Percentiles rank a stretch among this genome's conserved stretches.
These are phyloP conservation scores for Hippopotamyrus pictus DNA, from an alignment of 2,797 vertebrate species.

Conservation along the genomic window DNA sequence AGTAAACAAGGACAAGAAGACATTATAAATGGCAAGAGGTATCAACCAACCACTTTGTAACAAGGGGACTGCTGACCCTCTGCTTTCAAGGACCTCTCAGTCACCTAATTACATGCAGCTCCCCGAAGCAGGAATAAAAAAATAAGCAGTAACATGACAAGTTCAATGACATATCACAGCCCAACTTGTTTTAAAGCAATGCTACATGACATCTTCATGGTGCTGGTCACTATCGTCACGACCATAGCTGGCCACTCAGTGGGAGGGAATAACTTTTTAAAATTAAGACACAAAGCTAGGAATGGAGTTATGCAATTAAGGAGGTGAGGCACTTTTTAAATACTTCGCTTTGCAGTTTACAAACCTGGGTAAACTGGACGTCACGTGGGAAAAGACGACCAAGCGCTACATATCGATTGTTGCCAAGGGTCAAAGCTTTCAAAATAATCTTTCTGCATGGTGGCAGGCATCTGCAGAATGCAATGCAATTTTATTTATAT, in stretches of 20 bases:
- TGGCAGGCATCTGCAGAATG: not conserved
- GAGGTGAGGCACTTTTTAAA: not conserved
- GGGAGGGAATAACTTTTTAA: too few relatives aligned
- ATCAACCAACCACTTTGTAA: not conserved
- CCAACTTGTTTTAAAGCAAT: not conserved
- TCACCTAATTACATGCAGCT: not conserved
- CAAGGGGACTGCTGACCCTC: not conserved
- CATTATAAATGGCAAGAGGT: not conserved
- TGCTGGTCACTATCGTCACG: not conserved
- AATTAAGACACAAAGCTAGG: too few relatives aligned
- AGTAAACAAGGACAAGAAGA: not conserved
- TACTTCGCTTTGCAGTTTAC: not conserved
- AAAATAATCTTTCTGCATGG: not conserved
- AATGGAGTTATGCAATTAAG: not conserved
- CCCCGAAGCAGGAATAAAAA: not conserved
- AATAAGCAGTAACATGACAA: not conserved
- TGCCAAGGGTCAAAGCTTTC: not conserved
- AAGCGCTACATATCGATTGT: not conserved
- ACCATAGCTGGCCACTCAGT: not conserved
- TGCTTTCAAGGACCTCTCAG: not conserved
- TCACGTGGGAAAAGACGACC: not conserved
- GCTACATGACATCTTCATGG: not conserved
- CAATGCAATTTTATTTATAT: too few relatives aligned
- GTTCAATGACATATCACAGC: not conserved
- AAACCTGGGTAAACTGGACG: not conserved